Evolutionary conservation across 1,140 invertebrate species (phyloP).

Genomic region (Procambarus virginalis): DNA sequence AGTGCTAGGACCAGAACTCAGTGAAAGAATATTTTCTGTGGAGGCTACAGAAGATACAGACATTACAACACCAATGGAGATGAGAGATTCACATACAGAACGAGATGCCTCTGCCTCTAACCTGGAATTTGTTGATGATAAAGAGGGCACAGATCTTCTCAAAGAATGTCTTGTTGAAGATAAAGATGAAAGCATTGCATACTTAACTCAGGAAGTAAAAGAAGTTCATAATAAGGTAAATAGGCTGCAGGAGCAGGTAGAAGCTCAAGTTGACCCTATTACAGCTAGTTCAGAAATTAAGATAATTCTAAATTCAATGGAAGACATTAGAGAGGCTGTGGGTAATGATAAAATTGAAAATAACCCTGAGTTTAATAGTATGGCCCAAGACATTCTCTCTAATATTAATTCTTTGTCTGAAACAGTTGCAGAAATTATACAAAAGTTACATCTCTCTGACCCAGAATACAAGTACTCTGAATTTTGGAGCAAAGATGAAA

Average conservation of each 20-base stretch:
- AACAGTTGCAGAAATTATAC: constrained; percentile 44
- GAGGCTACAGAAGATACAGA: constrained; percentile 70
- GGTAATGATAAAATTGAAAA: constrained; percentile 19
- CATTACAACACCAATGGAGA: constrained; percentile 70
- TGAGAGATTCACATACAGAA: constrained; percentile 66
- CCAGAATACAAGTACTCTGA: constrained; percentile 31
- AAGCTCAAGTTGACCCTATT: constrained; percentile 30
- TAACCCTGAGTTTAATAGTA: constrained; percentile 6
- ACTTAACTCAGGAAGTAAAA: constrained; percentile 39
- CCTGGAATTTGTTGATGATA: constrained; percentile 57
- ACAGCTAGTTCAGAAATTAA: constrained; percentile 52
- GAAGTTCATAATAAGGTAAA: constrained; percentile 48
- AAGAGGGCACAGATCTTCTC: constrained; percentile 39
- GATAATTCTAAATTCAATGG: constrained; percentile 52
- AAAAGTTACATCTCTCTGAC: constrained; percentile 32
- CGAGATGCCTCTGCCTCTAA: constrained; percentile 59
- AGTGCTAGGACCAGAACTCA: constrained; percentile 51
- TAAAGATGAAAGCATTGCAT: constrained; percentile 37
- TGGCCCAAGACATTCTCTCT: constrained; percentile 44
- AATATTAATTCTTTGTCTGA: constrained; percentile 55
- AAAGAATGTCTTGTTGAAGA: constrained; percentile 1
- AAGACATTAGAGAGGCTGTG: constrained; percentile 56
- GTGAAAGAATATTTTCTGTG: constrained; percentile 64
- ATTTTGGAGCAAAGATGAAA: constrained; percentile 51
- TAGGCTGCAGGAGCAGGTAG: constrained; percentile 52